phyloP scores from a whole-genome alignment of 2,797 vertebrate species.

The Pitangus sulphuratus region DNA sequence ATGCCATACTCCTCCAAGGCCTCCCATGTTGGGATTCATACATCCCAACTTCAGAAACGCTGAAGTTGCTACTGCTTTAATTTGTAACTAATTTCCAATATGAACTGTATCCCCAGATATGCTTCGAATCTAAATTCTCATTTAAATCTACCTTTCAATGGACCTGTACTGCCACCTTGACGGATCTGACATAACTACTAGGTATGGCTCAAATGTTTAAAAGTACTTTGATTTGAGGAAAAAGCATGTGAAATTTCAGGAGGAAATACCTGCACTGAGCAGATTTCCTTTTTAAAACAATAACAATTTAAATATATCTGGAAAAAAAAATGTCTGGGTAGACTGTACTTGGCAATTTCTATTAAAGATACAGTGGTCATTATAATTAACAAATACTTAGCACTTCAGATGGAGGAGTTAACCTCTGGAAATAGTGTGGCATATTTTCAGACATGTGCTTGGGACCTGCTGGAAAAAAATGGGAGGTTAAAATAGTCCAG shows the following conservation, averaged over 20 bases:
- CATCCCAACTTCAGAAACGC: neutral
- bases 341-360: neutral
- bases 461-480: neutral
- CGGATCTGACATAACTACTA: neutral
- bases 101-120: neutral
- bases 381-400: neutral
- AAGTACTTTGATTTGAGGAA: neutral
- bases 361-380: neutral
- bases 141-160: neutral
- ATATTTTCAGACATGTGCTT: neutral
- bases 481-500: neutral
- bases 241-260: neutral
- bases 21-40: neutral
- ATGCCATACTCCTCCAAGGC: neutral
- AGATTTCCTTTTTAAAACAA: conserved; percentile 21
- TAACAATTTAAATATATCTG: neutral
- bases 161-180: neutral
- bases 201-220: neutral
- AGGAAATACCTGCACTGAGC: neutral
- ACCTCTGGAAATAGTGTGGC: neutral
- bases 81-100: neutral
- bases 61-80: neutral
- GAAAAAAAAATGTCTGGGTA: neutral
- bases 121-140: neutral
- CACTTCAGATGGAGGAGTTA: neutral